phyloP scores from a whole-genome alignment of 2,888 invertebrate species.

The Melanotus villosus region DNA sequence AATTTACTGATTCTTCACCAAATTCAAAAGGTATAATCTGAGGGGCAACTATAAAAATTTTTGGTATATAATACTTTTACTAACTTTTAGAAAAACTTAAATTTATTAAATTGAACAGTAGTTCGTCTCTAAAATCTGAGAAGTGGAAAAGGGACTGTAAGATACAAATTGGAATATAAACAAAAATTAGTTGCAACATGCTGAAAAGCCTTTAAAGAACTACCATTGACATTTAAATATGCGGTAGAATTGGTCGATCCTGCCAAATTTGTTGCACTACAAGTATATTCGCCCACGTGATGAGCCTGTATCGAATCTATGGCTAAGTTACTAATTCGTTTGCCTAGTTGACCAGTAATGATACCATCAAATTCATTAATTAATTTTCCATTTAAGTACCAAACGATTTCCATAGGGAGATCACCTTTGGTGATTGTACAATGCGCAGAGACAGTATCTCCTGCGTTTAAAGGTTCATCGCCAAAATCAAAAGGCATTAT shows the following conservation, averaged over 20 bases:
- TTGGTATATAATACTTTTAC: too few relatives aligned
- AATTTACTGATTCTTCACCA: slow-evolving; percentile 75
- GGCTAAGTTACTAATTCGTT: slow-evolving; percentile 77
- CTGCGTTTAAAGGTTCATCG: slow-evolving; percentile 79
- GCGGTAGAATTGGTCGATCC: slow-evolving; percentile 71
- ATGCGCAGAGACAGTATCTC: slow-evolving; percentile 80
- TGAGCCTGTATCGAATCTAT: slow-evolving; percentile 81
- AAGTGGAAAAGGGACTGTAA: slow-evolving; percentile 63
- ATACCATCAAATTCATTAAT: slow-evolving; percentile 69
- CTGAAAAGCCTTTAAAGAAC: slow-evolving; percentile 26
- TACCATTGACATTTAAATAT: slow-evolving; percentile 55
- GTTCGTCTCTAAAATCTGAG: slow-evolving; percentile 71
- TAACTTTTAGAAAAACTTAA: too few relatives aligned
- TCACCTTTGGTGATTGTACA: slow-evolving; percentile 85
- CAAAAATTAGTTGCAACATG: slow-evolving; percentile 10
- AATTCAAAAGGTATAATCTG: slow-evolving; percentile 66
- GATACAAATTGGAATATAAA: neutral
- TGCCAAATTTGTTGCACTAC: slow-evolving; percentile 78
- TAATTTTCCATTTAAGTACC: slow-evolving; percentile 76
- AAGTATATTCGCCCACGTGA: slow-evolving; percentile 82
- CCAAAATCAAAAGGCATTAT: slow-evolving; percentile 78
- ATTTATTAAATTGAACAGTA: slow-evolving; percentile 81
- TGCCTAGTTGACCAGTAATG: slow-evolving; percentile 74
- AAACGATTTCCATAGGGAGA: slow-evolving; percentile 79
- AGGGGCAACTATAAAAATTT: slow-evolving; percentile 62